A percentile compares a stretch with the other conserved stretches of the same genome.
These are phyloP conservation scores for Dicrurus megarhynchus DNA, from an alignment of 2,113 vertebrate genomes.

Conservation along the genomic window DNA sequence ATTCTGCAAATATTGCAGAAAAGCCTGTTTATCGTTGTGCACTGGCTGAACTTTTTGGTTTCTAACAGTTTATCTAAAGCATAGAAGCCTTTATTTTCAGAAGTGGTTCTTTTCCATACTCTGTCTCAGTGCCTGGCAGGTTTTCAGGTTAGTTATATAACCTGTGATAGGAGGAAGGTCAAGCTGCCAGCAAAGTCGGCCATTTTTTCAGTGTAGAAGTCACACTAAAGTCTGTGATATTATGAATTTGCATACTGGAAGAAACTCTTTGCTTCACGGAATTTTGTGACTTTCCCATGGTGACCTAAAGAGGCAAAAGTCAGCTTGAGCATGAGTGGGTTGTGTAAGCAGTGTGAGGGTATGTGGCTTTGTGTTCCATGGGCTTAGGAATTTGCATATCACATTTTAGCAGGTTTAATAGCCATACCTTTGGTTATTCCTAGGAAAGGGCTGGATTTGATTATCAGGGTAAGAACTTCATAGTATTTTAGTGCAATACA, in stretches of 20 bases:
- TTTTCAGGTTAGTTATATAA: conserved; percentile 59
- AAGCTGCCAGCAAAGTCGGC: background rate
- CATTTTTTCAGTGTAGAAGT: background rate
- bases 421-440: background rate
- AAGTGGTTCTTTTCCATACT: background rate
- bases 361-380: background rate
- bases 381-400: background rate
- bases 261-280: background rate
- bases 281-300: background rate
- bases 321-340: background rate
- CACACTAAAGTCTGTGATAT: background rate
- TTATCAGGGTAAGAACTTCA: background rate
- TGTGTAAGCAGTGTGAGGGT: background rate
- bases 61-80: background rate
- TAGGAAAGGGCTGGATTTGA: background rate
- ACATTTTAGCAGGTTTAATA: background rate
- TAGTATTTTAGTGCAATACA: background rate
- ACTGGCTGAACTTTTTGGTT: background rate
- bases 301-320: background rate
- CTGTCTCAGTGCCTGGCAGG: background rate
- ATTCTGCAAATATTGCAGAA: background rate
- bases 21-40: background rate
- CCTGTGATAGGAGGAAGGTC: conserved; percentile 1
- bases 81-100: background rate
- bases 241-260: background rate